These are phyloP conservation scores for Thera obeliscata DNA, from an alignment of 2,888 invertebrate genomes.

Conservation along the genomic window DNA sequence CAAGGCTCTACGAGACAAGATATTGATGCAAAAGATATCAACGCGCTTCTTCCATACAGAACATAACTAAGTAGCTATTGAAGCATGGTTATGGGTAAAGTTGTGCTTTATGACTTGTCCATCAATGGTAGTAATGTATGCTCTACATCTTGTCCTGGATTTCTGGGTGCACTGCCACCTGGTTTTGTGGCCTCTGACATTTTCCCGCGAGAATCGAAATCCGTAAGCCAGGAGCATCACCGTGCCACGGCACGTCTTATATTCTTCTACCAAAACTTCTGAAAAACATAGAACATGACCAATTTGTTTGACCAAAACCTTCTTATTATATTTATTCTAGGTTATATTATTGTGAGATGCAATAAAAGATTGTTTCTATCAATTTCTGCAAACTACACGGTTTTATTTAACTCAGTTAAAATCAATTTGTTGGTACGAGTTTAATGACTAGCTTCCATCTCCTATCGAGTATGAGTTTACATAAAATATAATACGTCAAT, in stretches of 20 bases:
- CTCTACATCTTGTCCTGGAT: slow-evolving; percentile 45
- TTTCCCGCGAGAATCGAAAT: slow-evolving; percentile 53
- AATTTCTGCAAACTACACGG: too few species aligned
- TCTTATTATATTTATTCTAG: too few species aligned
- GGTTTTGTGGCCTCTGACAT: slow-evolving; percentile 35
- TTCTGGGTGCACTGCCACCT: slow-evolving; percentile 48
- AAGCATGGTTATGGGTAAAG: slow-evolving; percentile 44
- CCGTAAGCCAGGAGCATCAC: slow-evolving; percentile 47
- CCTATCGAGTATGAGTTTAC: too few species aligned
- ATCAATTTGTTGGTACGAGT: too few species aligned
- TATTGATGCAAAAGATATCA: slow-evolving; percentile 12
- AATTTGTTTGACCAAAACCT: not conserved
- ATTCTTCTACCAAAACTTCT: slow-evolving; percentile 39
- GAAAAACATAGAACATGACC: slow-evolving; percentile 8
- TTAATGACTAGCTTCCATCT: too few species aligned
- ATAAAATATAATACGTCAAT: too few species aligned
- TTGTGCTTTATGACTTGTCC: slow-evolving; percentile 38
- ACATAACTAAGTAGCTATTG: not conserved
- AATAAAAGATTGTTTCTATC: not conserved
- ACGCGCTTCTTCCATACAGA: slow-evolving; percentile 4
- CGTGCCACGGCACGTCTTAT: slow-evolving; percentile 46
- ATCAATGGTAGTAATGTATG: slow-evolving; percentile 46
- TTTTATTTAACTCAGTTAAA: too few species aligned
- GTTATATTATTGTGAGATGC: too few species aligned
- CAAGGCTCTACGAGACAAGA: slow-evolving; percentile 4